phyloP scores from a whole-genome alignment of 1,140 invertebrate species.

The Zaprionus lachaisei region DNA sequence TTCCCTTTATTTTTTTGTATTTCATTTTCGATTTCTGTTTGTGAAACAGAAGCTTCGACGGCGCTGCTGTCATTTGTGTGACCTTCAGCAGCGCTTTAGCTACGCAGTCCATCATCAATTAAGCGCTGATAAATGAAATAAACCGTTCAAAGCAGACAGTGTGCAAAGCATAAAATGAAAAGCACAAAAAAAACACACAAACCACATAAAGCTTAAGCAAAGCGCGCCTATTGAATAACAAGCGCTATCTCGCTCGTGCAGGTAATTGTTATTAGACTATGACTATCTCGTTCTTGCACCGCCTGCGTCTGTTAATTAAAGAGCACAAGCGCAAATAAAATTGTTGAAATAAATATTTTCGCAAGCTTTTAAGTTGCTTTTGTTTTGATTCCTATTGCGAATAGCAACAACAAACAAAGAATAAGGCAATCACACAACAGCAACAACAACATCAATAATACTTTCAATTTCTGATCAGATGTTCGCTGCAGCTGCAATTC shows the following conservation, averaged over 20 bases:
- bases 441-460: conserved; percentile 8
- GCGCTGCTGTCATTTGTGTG: conserved; percentile 44
- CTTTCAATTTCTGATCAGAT: conserved; percentile 38
- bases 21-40: conserved; percentile 5
- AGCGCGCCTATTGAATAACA: conserved; percentile 18
- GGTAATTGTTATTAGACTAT: conserved; percentile 27
- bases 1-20: neutral
- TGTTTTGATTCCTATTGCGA: conserved; percentile 39
- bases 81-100: conserved; percentile 46
- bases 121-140: conserved; percentile 52
- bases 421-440: neutral
- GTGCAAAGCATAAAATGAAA: conserved; percentile 35
- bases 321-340: conserved; percentile 27
- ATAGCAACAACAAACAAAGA: conserved; percentile 8
- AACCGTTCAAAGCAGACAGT: conserved; percentile 34
- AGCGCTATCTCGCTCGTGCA: conserved; percentile 18
- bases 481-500: neutral
- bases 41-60: conserved; percentile 32
- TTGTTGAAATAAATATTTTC: conserved; percentile 40
- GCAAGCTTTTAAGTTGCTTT: conserved; percentile 40
- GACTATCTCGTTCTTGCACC: conserved; percentile 21
- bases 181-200: neutral
- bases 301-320: conserved; percentile 29
- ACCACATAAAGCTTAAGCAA: neutral
- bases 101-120: conserved; percentile 46